phyloP scores from a whole-genome alignment of 1,140 invertebrate genomes.

The Magallana angulata region DNA sequence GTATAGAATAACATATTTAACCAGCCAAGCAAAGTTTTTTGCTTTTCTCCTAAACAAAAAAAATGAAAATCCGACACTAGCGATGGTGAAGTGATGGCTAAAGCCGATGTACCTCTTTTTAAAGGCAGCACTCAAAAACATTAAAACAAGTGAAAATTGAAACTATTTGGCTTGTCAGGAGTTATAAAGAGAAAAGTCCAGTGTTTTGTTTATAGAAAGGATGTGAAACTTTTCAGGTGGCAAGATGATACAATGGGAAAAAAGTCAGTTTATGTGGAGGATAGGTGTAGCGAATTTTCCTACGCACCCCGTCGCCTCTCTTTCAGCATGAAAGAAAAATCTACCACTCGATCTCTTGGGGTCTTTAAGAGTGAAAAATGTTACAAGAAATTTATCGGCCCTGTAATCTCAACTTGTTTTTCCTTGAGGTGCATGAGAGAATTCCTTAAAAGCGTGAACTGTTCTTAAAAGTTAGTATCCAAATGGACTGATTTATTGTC shows the following conservation, averaged over 20 bases:
- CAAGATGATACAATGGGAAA: constrained; percentile 6
- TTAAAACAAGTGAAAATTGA: constrained; percentile 34
- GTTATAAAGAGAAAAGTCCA: background rate
- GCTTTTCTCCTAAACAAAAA: background rate
- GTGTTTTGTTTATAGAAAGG: constrained; percentile 19
- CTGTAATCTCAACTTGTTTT: constrained; percentile 1
- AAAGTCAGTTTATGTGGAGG: background rate
- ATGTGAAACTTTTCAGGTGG: background rate
- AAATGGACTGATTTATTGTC: constrained; percentile 23
- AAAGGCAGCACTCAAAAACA: constrained; percentile 3
- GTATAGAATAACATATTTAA: constrained; percentile 14
- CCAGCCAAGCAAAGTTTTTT: constrained; percentile 4
- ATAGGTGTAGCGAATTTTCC: background rate
- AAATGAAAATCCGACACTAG: background rate
- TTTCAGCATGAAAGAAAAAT: constrained; percentile 9
- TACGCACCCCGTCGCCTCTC: background rate
- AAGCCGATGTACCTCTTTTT: background rate
- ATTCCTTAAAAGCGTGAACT: constrained; percentile 29
- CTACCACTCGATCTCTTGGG: background rate
- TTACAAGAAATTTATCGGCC: constrained; percentile 35
- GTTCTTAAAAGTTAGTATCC: constrained; percentile 22
- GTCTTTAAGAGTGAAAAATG: constrained; percentile 41
- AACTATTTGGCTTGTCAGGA: constrained; percentile 21
- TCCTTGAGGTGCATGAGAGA: constrained; percentile 37
- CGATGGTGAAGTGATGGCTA: constrained; percentile 27